Conservation (phyloP, 2,797 vertebrate species). For the Eremophila alpestris region DNA sequence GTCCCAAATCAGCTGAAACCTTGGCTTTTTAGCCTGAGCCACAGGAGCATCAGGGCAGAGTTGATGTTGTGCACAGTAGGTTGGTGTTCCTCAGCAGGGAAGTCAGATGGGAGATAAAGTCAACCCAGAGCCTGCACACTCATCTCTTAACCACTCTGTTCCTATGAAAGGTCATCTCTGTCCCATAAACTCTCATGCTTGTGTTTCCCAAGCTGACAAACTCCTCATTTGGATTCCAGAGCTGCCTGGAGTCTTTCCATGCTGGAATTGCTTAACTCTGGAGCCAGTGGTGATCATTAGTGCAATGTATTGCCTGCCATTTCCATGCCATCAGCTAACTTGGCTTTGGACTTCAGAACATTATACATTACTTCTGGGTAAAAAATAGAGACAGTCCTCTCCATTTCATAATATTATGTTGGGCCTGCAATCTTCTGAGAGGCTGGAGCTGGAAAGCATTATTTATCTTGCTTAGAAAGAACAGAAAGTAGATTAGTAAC, state of each 20-base stretch:
- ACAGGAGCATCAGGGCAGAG: neutral
- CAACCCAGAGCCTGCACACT: neutral
- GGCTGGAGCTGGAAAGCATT: neutral
- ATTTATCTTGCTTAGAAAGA: neutral
- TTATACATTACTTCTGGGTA: neutral
- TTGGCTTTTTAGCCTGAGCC: neutral
- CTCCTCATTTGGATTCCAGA: conserved; percentile 8
- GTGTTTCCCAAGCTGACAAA: neutral
- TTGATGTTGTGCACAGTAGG: neutral
- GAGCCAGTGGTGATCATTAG: neutral
- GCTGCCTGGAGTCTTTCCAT: neutral
- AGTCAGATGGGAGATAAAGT: neutral
- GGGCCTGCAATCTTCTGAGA: neutral
- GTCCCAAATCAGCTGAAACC: neutral
- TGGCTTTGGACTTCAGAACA: neutral
- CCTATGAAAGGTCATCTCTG: conserved; percentile 28
- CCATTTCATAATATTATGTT: neutral
- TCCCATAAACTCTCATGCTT: neutral
- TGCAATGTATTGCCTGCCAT: neutral
- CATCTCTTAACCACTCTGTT: neutral
- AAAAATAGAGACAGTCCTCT: neutral
- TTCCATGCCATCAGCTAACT: neutral
- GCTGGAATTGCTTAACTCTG: neutral
- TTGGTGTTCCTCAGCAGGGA: neutral
- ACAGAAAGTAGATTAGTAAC: neutral